Conservation (phyloP, 2,797 vertebrate genomes). For the Nasua narica region DNA sequence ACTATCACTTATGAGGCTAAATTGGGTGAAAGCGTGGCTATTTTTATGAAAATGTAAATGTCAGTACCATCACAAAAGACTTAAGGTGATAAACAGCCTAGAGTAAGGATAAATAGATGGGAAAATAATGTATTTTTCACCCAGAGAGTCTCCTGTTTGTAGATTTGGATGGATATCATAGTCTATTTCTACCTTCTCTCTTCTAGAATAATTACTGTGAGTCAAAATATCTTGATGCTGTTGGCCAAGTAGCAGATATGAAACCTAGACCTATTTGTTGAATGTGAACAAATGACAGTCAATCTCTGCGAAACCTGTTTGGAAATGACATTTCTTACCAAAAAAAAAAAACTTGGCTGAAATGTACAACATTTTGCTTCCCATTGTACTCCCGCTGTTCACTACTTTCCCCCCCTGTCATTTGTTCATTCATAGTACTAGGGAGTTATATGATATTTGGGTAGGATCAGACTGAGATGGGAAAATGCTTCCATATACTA, state of each 20-base stretch:
- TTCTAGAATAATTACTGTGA: background rate
- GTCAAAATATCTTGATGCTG: background rate
- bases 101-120: background rate
- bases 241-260: background rate
- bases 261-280: background rate
- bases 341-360: background rate
- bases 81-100: background rate
- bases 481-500: background rate
- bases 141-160: background rate
- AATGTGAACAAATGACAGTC: background rate
- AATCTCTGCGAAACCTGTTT: background rate
- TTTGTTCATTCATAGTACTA: background rate
- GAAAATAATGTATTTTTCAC: background rate
- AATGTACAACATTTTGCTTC: background rate
- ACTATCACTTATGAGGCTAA: background rate
- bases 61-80: background rate
- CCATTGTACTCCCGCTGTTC: background rate
- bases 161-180: background rate
- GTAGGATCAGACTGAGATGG: background rate
- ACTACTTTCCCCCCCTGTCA: background rate
- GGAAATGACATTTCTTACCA: background rate
- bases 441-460: background rate
- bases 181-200: background rate
- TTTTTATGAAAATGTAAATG: slow-evolving; percentile 11
- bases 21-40: background rate